phyloP scores from a whole-genome alignment of 2,113 vertebrate genomes.

The Marcusenius ussheri region DNA sequence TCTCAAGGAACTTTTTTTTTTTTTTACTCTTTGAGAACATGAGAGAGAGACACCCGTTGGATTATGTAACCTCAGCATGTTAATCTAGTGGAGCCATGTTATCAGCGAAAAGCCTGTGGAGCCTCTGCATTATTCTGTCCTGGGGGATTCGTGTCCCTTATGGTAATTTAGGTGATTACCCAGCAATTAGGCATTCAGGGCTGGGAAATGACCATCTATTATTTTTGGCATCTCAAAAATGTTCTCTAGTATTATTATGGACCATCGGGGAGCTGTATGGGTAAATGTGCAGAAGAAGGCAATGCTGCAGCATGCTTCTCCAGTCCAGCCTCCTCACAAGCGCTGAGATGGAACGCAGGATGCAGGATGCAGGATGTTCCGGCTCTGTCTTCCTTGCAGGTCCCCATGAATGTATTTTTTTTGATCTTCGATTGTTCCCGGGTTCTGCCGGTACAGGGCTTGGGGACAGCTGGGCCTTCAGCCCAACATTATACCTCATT shows the following conservation, averaged over 20 bases:
- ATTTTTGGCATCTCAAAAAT: conserved; percentile 38
- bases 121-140: conserved; percentile 23
- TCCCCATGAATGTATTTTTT: conserved; percentile 10
- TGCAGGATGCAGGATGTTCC: neutral
- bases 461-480: conserved; percentile 17
- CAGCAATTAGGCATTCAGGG: conserved; percentile 43
- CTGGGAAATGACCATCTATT: conserved; percentile 33
- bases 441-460: conserved; percentile 10
- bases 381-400: neutral
- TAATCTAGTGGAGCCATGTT: conserved; percentile 28
- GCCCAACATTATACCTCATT: conserved; percentile 51
- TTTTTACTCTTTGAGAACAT: neutral
- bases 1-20: neutral
- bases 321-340: neutral
- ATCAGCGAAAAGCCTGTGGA: conserved; percentile 25
- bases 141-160: conserved; percentile 28
- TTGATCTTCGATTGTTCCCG: conserved; percentile 18
- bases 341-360: neutral
- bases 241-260: conserved; percentile 11
- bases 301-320: neutral
- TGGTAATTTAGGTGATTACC: conserved; percentile 44
- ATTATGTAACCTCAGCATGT: conserved; percentile 25
- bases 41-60: neutral
- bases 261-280: neutral
- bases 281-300: neutral